Evolutionary conservation across 1,140 invertebrate genomes (phyloP).

Genomic region (Cherax destructor): DNA sequence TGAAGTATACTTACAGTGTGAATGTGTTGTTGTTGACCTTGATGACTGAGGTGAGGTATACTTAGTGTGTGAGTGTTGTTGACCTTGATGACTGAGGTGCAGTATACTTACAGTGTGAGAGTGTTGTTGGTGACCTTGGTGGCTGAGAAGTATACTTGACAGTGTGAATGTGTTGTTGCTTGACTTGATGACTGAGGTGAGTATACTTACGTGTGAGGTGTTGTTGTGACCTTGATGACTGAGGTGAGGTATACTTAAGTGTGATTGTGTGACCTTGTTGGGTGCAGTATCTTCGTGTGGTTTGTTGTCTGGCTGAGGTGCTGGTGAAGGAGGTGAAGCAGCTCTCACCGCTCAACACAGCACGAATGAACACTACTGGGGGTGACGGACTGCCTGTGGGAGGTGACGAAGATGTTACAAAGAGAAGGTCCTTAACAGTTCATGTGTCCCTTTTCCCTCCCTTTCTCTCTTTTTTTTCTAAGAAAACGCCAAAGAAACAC

Average conservation of each 20-base stretch:
- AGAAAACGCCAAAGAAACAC: no score
- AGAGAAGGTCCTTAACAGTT: not conserved
- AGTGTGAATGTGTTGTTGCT: no score
- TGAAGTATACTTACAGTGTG: no score
- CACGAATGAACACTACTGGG: constrained; percentile 46
- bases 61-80: not conserved
- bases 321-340: constrained; percentile 54
- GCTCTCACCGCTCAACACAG: constrained; percentile 1
- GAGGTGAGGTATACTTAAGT: no score
- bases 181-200: no score
- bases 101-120: constrained; percentile 28
- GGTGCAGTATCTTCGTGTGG: no score
- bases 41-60: constrained; percentile 13
- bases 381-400: constrained; percentile 16
- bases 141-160: not conserved
- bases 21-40: constrained; percentile 3
- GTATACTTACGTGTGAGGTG: no score
- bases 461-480: no score
- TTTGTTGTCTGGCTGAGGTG: constrained; percentile 39
- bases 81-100: constrained; percentile 38
- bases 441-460: no score
- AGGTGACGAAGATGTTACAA: no score
- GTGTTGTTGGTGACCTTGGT: not conserved
- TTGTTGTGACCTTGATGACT: no score
- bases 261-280: not conserved